Percentiles rank a stretch among this genome's conserved stretches.
Conservation (phyloP, 1,140 invertebrate species). For the Aporrectodea caliginosa region DNA sequence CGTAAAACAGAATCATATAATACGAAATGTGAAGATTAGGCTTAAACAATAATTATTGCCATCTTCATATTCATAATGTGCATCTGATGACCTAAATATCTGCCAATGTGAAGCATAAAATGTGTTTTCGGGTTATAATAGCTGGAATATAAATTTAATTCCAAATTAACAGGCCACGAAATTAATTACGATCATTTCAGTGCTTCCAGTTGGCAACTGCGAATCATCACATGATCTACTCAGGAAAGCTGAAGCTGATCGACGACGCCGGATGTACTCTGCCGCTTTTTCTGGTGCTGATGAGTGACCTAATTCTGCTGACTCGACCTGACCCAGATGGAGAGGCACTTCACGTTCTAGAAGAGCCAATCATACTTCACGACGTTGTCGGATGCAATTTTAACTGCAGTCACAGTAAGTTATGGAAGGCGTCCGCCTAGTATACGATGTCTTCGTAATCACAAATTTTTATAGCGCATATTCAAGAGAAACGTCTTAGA, state of each 20-base stretch:
- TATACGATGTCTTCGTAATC: too few species aligned
- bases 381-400: constrained; percentile 17
- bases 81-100: neutral
- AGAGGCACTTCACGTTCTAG: constrained; percentile 7
- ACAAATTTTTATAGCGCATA: too few species aligned
- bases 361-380: constrained; percentile 17
- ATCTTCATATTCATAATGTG: too few species aligned
- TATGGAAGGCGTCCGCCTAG: too few species aligned
- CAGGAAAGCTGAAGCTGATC: constrained; percentile 15
- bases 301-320: constrained; percentile 20
- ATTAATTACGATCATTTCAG: neutral
- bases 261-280: neutral
- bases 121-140: too few species aligned
- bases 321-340: neutral
- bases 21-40: too few species aligned
- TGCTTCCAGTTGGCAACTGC: constrained; percentile 10
- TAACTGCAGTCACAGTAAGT: constrained; percentile 4
- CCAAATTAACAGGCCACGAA: neutral
- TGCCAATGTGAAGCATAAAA: too few species aligned
- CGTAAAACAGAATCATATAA: too few species aligned
- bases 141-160: too few species aligned
- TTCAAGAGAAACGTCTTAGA: too few species aligned
- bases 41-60: too few species aligned
- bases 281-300: constrained; percentile 8
- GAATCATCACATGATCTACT: constrained; percentile 16